Base-by-base conservation (phyloP, 2,888 invertebrate species). In the Ganaspis brasiliensis region DNA sequence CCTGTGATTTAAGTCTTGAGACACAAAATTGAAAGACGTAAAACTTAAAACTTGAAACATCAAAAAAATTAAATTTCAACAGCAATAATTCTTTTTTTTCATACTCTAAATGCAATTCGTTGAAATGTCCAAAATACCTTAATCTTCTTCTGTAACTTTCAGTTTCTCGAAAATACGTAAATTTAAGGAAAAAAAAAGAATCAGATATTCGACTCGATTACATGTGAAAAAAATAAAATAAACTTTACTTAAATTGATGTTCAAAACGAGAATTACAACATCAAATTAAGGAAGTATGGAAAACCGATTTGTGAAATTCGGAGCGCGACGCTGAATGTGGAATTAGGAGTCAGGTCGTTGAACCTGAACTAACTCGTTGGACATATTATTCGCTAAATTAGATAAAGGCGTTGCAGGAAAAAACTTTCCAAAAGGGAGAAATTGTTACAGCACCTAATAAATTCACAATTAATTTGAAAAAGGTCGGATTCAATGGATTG, bases 301-400 rank as follows among this genome's bases (percentile, higher is more conserved):
- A 67, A 45, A n/a, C 3, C 0, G 67, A 67, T 26, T 45, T n/a
- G 26, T 16, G 16, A 67, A 67, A 67, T 5, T 67, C 24, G 67
- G 26, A 1, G 21, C 2, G 45, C n/a, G n/a, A 45, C 26, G n/a
- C n/a, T 5, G 45, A 67, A 67, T 67, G 40, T 16, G 45, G 67
- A 67, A 67, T 67, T 67, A 26, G 26, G 14, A 45, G 40, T 24
- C 45, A n/a, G 67, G 67, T 45, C 67, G n/a, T 24, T 67, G 67
- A 67, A 67, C 67, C 24, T 67, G 67, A 67, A 67, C 45, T 45
- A 49, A 67, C 24, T 67, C 45, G 45, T 67, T 49, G 8, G 24
- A 9, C 67, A 24, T 26, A 40, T 67, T 45, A 45, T 67, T 67
- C 24, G 45, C 10, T 45, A 26, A 26, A 67, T 67, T 67, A 67